Percentiles rank a stretch among this genome's conserved stretches.
These are phyloP conservation scores for Furcula furcula DNA, from an alignment of 2,888 invertebrate species.

Conservation along the genomic window DNA sequence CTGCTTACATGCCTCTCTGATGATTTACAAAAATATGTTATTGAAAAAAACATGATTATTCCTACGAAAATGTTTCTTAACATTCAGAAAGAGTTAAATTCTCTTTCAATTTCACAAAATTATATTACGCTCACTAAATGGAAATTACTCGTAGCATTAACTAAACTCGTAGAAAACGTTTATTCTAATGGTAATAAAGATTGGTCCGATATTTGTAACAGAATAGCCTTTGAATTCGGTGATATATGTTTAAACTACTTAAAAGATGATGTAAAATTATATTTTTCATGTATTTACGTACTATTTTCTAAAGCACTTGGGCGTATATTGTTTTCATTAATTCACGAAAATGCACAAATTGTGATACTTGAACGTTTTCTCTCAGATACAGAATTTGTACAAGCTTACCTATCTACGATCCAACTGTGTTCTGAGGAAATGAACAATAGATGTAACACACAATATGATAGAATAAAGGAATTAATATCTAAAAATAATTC, in stretches of 20 bases:
- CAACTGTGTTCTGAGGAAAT: slow-evolving; percentile 21
- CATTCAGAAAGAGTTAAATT: slow-evolving; percentile 32
- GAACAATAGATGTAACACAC: slow-evolving; percentile 9
- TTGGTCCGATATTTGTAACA: slow-evolving; percentile 28
- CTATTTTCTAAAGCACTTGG: slow-evolving; percentile 40
- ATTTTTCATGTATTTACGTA: slow-evolving; percentile 50
- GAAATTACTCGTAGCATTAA: slow-evolving; percentile 39
- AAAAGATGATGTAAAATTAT: slow-evolving; percentile 42
- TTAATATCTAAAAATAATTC: slow-evolving; percentile 28
- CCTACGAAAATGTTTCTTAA: slow-evolving; percentile 38
- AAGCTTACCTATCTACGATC: slow-evolving; percentile 45
- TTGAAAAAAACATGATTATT: slow-evolving; percentile 28
- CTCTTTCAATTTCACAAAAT: slow-evolving; percentile 41
- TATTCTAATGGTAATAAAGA: slow-evolving; percentile 11
- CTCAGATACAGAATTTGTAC: slow-evolving; percentile 36
- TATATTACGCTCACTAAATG: slow-evolving; percentile 48
- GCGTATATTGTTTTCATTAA: slow-evolving; percentile 12
- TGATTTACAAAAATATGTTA: slow-evolving; percentile 34
- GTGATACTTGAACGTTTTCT: slow-evolving; percentile 35
- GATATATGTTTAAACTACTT: slow-evolving; percentile 42
- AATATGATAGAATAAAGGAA: slow-evolving; percentile 19
- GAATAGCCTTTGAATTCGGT: slow-evolving; percentile 40
- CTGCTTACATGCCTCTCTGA: slow-evolving; percentile 31
- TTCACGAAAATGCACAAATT: slow-evolving; percentile 12
- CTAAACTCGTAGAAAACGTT: slow-evolving; percentile 32